Conservation (phyloP, 2,113 vertebrate genomes). For the Tragelaphus strepsiceros region DNA sequence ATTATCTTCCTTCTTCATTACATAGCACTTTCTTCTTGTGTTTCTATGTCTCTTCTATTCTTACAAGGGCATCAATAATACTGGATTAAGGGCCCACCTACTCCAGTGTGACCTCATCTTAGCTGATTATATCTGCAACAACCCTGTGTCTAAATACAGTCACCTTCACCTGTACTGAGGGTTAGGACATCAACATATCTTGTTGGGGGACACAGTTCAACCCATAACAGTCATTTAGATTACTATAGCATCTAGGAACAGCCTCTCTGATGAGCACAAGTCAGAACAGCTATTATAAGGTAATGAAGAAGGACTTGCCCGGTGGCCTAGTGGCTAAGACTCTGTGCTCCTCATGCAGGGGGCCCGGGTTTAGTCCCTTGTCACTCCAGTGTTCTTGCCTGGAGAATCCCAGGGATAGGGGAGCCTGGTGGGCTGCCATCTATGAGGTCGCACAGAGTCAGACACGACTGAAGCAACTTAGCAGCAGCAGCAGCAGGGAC, state of each 20-base stretch:
- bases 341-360: neutral
- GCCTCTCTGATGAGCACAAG: neutral
- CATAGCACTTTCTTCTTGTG: neutral
- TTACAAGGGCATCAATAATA: neutral
- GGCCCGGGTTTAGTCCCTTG: neutral
- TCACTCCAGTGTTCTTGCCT: neutral
- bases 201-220: neutral
- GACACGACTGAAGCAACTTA: too few relatives aligned
- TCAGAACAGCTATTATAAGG: neutral
- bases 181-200: neutral
- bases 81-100: neutral
- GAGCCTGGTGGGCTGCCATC: too few relatives aligned
- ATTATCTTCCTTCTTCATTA: neutral
- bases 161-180: neutral
- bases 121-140: neutral
- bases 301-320: neutral
- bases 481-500: neutral
- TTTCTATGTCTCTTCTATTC: neutral
- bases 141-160: neutral
- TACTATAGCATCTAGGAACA: neutral
- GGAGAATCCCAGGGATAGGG: too few relatives aligned
- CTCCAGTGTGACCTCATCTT: neutral
- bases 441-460: too few relatives aligned
- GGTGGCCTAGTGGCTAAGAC: neutral
- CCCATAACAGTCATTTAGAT: neutral